Conservation (phyloP, 2,888 invertebrate genomes). For the Timandra comae region DNA sequence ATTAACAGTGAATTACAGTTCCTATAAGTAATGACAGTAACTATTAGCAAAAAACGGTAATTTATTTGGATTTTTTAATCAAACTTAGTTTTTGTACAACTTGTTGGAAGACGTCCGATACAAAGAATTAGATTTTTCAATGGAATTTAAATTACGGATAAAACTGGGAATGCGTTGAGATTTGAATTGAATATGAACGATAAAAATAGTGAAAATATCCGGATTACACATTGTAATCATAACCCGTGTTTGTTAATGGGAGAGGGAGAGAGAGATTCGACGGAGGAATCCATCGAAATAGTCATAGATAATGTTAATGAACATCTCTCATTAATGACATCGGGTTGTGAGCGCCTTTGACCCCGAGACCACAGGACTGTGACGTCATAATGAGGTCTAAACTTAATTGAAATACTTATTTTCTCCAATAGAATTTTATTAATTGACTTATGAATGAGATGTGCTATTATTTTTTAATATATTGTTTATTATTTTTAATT, state of each 20-base stretch:
- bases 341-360: conserved; percentile 47
- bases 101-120: conserved; percentile 43
- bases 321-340: conserved; percentile 42
- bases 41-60: conserved; percentile 48
- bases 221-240: conserved; percentile 20
- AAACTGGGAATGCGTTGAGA: conserved; percentile 46
- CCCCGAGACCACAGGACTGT: conserved; percentile 6
- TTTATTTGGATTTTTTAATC: conserved; percentile 50
- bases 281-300: conserved; percentile 14
- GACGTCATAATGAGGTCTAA: no score
- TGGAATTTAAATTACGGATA: conserved; percentile 29
- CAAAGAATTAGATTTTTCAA: conserved; percentile 27
- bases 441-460: no score
- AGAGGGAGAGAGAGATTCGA: conserved; percentile 25
- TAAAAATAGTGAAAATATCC: conserved; percentile 26
- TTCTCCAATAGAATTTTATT: no score
- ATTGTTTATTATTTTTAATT: no score
- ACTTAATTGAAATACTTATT: no score
- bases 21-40: conserved; percentile 60
- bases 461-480: no score
- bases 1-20: conserved; percentile 66
- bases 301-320: conserved; percentile 6
- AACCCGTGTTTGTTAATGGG: conserved; percentile 47
- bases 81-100: conserved; percentile 27
- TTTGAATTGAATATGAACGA: conserved; percentile 42